Conservation (phyloP, 2,797 vertebrate species). For the Uromys caudimaculatus region DNA sequence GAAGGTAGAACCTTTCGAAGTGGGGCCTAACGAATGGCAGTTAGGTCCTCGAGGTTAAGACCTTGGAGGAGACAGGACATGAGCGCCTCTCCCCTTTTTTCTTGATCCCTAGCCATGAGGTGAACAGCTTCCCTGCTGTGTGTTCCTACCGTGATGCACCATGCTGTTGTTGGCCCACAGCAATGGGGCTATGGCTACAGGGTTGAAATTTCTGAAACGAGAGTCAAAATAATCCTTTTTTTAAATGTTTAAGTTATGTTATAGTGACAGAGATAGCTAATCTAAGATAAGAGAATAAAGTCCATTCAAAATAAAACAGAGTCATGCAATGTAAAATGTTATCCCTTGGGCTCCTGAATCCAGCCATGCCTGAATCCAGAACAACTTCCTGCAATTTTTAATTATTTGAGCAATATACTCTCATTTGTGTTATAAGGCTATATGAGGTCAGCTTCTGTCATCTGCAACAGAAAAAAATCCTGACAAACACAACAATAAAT, state of each 20-base stretch:
- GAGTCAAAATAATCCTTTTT: not conserved
- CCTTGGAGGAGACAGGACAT: not conserved
- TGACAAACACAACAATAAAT: conserved; percentile 17
- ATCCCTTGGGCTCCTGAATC: conserved; percentile 21
- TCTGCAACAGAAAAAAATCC: conserved; percentile 9
- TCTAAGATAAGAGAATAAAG: conserved; percentile 27
- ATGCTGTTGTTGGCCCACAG: not conserved
- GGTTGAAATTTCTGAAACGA: not conserved
- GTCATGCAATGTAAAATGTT: not conserved
- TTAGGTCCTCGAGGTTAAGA: not conserved
- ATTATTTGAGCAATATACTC: conserved; percentile 18
- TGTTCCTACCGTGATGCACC: not conserved
- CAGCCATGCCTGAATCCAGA: not conserved
- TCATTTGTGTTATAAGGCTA: conserved; percentile 3
- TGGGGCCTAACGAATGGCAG: not conserved
- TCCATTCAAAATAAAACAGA: not conserved
- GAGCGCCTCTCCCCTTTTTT: not conserved
- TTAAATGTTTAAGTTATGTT: not conserved
- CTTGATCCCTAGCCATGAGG: not conserved
- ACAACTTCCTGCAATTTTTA: not conserved
- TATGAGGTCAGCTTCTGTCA: conserved; percentile 13
- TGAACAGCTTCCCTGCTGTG: not conserved
- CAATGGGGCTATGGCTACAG: not conserved
- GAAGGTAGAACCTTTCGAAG: not conserved
- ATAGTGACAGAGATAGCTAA: not conserved